Base-by-base conservation (phyloP, 2,113 vertebrate species). In the Tenrec ecaudatus region DNA sequence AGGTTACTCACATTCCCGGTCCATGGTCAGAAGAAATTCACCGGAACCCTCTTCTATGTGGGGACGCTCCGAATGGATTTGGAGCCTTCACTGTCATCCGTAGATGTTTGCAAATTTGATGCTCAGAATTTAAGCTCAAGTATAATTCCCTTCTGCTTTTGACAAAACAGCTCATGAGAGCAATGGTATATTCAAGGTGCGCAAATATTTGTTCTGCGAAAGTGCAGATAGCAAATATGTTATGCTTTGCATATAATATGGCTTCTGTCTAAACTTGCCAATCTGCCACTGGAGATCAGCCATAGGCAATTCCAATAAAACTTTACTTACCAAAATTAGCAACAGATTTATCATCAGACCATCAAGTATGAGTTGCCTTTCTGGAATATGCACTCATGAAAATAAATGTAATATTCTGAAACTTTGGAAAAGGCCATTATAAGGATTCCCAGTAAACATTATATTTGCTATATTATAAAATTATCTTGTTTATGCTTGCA, bases 211-310 rank as follows among this genome's bases (percentile, higher is more conserved):
- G 40, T 43, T 43, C 73, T 58, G 57, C 3, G 10, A 19, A 14
- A 58, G 57, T 58, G 57, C 33, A 40, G 9, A 3, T 6, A 20
- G 19, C 17, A 92, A 80, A 19, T 80, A 60, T 76, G 82, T 77
- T 27, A 47, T 15, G 2, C 9, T 62, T 27, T 64, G 25, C 4
- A 89, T 66, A 6, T 85, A 31, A 40, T 43, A 60, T 60, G 40
- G 43, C 69, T 60, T 57, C 4, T 9, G 1, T 77, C 40, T 76
- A 82, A 62, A n/a, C 60, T 62, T 19, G n/a, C 20, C 53, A 17
- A 0, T 33, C 6, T 53, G 2, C 1, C 15, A 68, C 1, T 27
- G 1, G 11, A 40, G 5, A 76, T 22, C 0, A 81, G 29, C 19
- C 12, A 22, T 23, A 29, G 8, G 1, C 4, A n/a, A 73, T 84